These are phyloP conservation scores for Eurosta solidaginis DNA, from an alignment of 1,140 invertebrate species.

Conservation along the genomic window DNA sequence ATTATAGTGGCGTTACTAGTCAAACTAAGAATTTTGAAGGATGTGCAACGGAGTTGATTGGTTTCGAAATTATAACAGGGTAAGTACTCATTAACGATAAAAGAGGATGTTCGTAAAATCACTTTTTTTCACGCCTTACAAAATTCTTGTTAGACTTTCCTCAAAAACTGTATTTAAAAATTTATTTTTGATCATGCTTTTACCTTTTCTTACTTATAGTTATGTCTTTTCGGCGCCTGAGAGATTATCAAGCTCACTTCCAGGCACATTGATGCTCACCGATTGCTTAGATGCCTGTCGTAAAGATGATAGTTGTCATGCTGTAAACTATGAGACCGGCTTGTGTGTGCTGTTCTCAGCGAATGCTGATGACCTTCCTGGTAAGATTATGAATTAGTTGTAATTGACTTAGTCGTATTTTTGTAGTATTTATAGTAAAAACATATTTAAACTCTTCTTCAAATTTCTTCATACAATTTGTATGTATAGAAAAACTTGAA, in stretches of 20 bases:
- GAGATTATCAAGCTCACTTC: slow-evolving; percentile 84
- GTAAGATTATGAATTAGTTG: slow-evolving; percentile 63
- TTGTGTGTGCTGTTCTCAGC: slow-evolving; percentile 89
- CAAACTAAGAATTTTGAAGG: slow-evolving; percentile 56
- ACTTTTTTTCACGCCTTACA: background rate
- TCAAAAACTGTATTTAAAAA: background rate
- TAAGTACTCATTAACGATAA: slow-evolving; percentile 45
- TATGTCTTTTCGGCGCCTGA: slow-evolving; percentile 89
- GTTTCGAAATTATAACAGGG: slow-evolving; percentile 89
- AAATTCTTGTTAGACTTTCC: background rate
- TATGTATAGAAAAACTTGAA: too few species aligned
- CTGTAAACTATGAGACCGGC: slow-evolving; percentile 93
- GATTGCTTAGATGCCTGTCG: slow-evolving; percentile 90
- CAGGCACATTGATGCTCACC: slow-evolving; percentile 87
- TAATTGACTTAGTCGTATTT: background rate
- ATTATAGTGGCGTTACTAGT: slow-evolving; percentile 34
- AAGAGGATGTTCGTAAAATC: too few species aligned
- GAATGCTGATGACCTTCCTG: slow-evolving; percentile 83
- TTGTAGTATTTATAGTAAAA: background rate
- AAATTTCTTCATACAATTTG: background rate
- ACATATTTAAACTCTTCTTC: background rate
- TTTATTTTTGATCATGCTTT: background rate
- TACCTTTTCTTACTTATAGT: slow-evolving; percentile 47
- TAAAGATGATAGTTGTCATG: slow-evolving; percentile 81
- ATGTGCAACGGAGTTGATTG: slow-evolving; percentile 82